Conservation (phyloP, 2,113 vertebrate species). For the Dendrocopos noguchii region DNA sequence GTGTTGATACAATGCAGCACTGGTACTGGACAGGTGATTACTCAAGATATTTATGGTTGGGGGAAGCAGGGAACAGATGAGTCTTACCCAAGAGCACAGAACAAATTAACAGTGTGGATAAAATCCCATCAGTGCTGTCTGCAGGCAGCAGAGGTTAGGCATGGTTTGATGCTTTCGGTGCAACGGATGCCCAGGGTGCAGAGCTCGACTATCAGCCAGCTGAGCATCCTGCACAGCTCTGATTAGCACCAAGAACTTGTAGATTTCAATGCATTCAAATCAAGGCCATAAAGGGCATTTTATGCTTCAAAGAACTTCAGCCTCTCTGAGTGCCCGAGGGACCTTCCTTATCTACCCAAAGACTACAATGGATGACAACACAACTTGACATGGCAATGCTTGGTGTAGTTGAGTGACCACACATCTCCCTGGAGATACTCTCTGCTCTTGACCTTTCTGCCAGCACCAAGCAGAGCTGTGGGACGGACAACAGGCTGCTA, state of each 20-base stretch:
- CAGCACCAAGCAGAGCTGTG: background rate
- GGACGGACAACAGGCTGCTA: background rate
- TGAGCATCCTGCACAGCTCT: background rate
- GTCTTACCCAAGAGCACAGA: background rate
- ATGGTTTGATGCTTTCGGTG: background rate
- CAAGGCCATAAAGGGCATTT: background rate
- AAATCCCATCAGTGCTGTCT: background rate
- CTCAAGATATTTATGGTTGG: background rate
- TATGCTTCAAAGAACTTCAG: background rate
- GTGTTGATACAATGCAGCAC: background rate
- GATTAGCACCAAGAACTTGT: background rate
- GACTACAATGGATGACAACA: no score
- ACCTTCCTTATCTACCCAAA: background rate
- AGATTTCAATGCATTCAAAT: background rate
- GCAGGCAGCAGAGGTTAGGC: background rate
- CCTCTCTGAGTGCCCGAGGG: background rate
- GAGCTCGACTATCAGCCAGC: background rate
- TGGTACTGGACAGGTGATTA: background rate
- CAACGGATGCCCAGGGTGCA: background rate
- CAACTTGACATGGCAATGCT: accelerated
- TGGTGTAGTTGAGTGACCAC: background rate
- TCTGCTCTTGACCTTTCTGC: no score
- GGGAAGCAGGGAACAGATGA: background rate
- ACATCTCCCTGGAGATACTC: background rate
- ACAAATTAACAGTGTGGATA: background rate